phyloP scores from a whole-genome alignment of 2,888 invertebrate species.

The Apamea sordens region DNA sequence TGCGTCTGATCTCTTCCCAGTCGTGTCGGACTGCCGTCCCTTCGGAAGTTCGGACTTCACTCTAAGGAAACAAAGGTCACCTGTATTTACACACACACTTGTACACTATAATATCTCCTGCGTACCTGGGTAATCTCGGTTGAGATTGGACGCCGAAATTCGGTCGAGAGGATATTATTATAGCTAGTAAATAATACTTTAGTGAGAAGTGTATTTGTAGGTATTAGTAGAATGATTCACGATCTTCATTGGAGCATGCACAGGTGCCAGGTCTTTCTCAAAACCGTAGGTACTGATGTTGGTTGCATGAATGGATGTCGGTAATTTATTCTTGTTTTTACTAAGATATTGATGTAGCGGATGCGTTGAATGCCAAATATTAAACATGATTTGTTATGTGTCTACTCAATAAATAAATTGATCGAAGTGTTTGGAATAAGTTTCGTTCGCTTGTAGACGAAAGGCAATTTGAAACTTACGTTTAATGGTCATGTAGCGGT shows the following conservation, averaged over 20 bases:
- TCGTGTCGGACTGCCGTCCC: too few species aligned
- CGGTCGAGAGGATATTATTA: neutral
- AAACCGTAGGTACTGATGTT: neutral
- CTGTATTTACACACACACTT: too few species aligned
- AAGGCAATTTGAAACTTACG: neutral
- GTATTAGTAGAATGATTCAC: constrained; percentile 34
- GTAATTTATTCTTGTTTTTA: constrained; percentile 17
- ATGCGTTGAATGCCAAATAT: constrained; percentile 34
- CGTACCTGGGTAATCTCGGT: neutral
- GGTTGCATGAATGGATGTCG: neutral
- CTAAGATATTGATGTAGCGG: constrained; percentile 36
- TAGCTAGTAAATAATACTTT: neutral
- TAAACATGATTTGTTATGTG: constrained; percentile 12
- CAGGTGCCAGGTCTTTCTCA: constrained; percentile 36
- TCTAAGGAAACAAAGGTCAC: neutral
- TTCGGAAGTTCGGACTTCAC: too few species aligned
- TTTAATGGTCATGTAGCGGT: too few species aligned
- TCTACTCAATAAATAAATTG: neutral
- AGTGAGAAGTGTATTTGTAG: neutral
- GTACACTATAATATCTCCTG: neutral
- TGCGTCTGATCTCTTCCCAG: too few species aligned
- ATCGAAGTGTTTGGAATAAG: neutral
- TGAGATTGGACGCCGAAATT: neutral
- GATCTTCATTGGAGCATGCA: neutral
- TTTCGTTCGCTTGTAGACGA: neutral